Evolutionary conservation across 2,113 vertebrate species (phyloP), one percentile per base, ranked within the genome.

Genomic region (Colistium nudipinnis): DNA sequence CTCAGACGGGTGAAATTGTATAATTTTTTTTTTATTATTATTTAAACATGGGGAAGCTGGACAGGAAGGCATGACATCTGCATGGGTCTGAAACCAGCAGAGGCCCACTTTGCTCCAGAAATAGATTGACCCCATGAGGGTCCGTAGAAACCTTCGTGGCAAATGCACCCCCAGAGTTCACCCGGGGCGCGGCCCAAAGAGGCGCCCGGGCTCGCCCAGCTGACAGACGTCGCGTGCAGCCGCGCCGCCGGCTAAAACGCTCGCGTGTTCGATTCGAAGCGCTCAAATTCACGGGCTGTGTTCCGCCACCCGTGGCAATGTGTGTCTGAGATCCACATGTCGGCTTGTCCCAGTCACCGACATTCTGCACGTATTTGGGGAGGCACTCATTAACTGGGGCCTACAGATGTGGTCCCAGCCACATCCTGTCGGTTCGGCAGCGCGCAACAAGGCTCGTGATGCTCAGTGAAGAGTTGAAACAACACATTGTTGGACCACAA

Each of bases 391-490:
- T 13, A 44, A 70, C 25, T 25, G n/a, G 17, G 31, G 14, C 17
- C 17, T 45, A 45, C 48, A 74, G 57, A 74, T 67, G 1, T 30
- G 51, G 13, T 17, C 49, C 51, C 54, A 8, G n/a, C n/a, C n/a
- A n/a, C n/a, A n/a, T n/a, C n/a, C n/a, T n/a, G n/a, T n/a, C n/a
- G n/a, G n/a, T n/a, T n/a, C n/a, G n/a, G n/a, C n/a, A n/a, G n/a
- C n/a, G n/a, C n/a, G n/a, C n/a, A n/a, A n/a, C n/a, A n/a, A n/a
- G n/a, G n/a, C 62, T 0, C 8, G 20, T 59, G 25, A 53, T 48
- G 47, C 19, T 64, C 52, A 69, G 19, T 45, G 62, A 52, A 8
- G 51, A 74, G 44, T 27, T 57, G 17, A 76, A 64, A 55, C 38
- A 72, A 49, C 33, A 53, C 7, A 11, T 38, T 61, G n/a, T 51